phyloP scores from a whole-genome alignment of 2,797 vertebrate species.

The Falco naumanni region DNA sequence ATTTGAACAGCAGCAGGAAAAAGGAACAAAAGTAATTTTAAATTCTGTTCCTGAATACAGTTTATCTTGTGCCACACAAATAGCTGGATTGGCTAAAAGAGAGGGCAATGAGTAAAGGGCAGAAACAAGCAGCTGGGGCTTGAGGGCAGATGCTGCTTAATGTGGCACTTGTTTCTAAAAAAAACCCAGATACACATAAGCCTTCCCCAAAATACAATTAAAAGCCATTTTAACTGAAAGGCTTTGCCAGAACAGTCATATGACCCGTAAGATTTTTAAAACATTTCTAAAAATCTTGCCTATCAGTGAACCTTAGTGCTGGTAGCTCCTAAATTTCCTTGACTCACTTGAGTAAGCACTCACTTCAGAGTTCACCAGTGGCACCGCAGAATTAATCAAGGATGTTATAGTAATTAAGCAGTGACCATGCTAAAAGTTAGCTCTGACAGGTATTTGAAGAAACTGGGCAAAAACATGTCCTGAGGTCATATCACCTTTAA shows the following conservation, averaged over 20 bases:
- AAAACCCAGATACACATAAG: rapidly evolving
- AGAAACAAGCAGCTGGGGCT: neutral
- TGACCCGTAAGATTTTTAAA: neutral
- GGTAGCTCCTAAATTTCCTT: neutral
- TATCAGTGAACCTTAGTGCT: neutral
- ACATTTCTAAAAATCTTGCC: neutral
- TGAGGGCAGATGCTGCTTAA: neutral
- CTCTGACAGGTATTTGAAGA: neutral
- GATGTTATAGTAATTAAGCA: neutral
- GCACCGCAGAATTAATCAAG: neutral
- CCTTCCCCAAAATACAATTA: neutral
- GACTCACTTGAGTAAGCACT: neutral
- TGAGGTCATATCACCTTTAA: neutral
- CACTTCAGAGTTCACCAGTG: neutral
- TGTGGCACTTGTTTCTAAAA: neutral
- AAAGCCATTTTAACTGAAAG: neutral
- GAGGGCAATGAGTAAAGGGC: neutral
- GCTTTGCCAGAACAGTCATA: neutral
- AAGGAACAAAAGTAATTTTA: neutral
- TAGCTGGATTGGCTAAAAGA: neutral
- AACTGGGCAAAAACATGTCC: neutral
- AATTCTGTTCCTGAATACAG: neutral
- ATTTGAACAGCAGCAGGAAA: neutral
- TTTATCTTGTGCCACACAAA: neutral
- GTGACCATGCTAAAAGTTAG: neutral